Base-by-base conservation (phyloP, 2,797 vertebrate genomes). In the Champsocephalus esox region DNA sequence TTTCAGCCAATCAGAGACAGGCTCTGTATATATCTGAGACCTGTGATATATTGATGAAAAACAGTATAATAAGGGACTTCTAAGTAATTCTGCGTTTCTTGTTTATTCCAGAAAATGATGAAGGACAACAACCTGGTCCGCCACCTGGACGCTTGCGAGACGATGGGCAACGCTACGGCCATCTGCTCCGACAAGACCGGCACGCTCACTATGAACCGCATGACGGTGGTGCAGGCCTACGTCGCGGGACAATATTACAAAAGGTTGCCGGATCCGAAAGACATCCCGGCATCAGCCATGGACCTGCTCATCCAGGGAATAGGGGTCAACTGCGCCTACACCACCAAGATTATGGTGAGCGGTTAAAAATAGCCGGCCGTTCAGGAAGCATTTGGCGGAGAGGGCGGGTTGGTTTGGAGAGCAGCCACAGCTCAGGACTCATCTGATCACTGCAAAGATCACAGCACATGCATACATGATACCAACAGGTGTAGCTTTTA, bases 171-270 rank as follows among this genome's bases (percentile, higher is more conserved):
- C 0, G 98, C 98, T 81, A 99, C 98, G 0, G 97, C 98, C 74
- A 99, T 99, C 92, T 99, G 98, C 92, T 99, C 98, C 0, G 98
- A 99, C 93, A 99, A 99, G 91, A 99, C 98, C 0, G 98, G 98
- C 77, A 99, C 98, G 0, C 93, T 99, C n/a, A 99, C 98, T 1
- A 99, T 96, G 93, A 99, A 99, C 81, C 95, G 98, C 64, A 99
- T 99, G 98, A 97, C 95, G 0, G 98, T 99, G 56, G 98, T 99
- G 17, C 97, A 99, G 84, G 93, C 94, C 54, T 96, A 96, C 5
- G 17, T 99, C 1, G 96, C 94, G 0, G 97, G 96, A 0, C 84
- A 84, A 57, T 95, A 96, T 92, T 94, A 97, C 92, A 96, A 94
- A 88, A 96, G 95, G 88, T 91, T 99, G 80, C 97, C 98, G 0